A percentile compares a stretch with the other conserved stretches of the same genome.
These are phyloP conservation scores for Dryadula phaetusa DNA, from an alignment of 2,888 invertebrate species.

Conservation along the genomic window DNA sequence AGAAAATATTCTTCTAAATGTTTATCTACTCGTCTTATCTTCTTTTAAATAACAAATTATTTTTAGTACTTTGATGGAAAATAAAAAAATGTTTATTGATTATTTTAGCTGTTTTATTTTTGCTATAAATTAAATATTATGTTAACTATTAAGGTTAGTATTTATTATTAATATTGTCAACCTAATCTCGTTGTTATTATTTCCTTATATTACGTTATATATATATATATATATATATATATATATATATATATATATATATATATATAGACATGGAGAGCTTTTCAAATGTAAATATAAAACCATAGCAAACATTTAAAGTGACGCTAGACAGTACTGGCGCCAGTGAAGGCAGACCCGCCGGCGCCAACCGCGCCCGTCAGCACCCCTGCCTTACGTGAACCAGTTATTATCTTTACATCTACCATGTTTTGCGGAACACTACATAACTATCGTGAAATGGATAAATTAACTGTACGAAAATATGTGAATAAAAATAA, in stretches of 20 bases:
- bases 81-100: too few species aligned
- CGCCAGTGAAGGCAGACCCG: constrained; percentile 64
- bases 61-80: too few species aligned
- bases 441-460: constrained; percentile 1
- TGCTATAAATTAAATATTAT: not conserved
- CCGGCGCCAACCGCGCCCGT: constrained; percentile 61
- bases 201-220: too few species aligned
- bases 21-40: too few species aligned
- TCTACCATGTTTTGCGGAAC: constrained; percentile 25
- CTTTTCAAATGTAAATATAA: constrained; percentile 22
- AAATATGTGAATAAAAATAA: not conserved
- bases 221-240: too few species aligned
- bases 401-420: constrained; percentile 41
- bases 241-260: not conserved
- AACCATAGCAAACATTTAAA: constrained; percentile 35
- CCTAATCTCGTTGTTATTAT: too few species aligned
- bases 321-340: constrained; percentile 39
- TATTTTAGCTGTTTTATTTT: not conserved
- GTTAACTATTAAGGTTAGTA: not conserved
- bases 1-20: not conserved
- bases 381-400: constrained; percentile 45
- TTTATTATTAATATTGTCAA: not conserved
- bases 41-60: too few species aligned
- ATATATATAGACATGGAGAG: not conserved
- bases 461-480: not conserved